Evolutionary conservation across 2,888 invertebrate genomes (phyloP).

Genomic region (Hirudinaria manillensis): DNA sequence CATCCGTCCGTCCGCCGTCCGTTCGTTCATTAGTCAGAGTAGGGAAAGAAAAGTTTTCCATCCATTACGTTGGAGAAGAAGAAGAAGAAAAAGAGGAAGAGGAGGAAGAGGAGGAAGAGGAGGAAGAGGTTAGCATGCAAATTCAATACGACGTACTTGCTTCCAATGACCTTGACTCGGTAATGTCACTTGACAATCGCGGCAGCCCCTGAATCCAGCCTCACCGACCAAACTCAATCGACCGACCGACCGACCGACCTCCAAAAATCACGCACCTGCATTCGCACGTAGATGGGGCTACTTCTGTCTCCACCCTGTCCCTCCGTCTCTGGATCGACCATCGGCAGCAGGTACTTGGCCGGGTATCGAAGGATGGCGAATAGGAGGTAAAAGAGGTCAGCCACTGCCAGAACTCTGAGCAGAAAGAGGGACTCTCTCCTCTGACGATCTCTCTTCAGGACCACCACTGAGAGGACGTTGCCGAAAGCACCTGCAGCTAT

Average conservation of each 20-base stretch:
- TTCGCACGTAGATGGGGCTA: neutral
- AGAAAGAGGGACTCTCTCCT: conserved; percentile 28
- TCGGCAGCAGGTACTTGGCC: conserved; percentile 33
- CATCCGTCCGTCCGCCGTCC: too few relatives aligned
- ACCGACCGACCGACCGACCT: too few relatives aligned
- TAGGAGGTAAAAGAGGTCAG: conserved; percentile 37
- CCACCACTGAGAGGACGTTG: conserved; percentile 27
- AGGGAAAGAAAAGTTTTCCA: too few relatives aligned
- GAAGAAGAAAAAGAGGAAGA: too few relatives aligned
- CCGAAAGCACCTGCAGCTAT: conserved; percentile 28
- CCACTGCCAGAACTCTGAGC: conserved; percentile 32
- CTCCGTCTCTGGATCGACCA: neutral
- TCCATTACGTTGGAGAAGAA: too few relatives aligned
- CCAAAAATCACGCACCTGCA: neutral
- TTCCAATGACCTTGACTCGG: too few relatives aligned
- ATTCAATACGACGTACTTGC: too few relatives aligned
- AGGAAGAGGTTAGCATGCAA: too few relatives aligned
- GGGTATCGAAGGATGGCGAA: conserved; percentile 38
- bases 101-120: too few relatives aligned
- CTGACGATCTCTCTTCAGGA: conserved; percentile 23
- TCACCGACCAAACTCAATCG: neutral
- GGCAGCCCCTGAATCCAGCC: too few relatives aligned
- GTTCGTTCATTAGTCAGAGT: too few relatives aligned
- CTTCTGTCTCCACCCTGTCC: neutral
- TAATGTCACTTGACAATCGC: too few relatives aligned